Evolutionary conservation across 1,140 invertebrate genomes (phyloP).

Genomic region (Chionoecetes opilio): DNA sequence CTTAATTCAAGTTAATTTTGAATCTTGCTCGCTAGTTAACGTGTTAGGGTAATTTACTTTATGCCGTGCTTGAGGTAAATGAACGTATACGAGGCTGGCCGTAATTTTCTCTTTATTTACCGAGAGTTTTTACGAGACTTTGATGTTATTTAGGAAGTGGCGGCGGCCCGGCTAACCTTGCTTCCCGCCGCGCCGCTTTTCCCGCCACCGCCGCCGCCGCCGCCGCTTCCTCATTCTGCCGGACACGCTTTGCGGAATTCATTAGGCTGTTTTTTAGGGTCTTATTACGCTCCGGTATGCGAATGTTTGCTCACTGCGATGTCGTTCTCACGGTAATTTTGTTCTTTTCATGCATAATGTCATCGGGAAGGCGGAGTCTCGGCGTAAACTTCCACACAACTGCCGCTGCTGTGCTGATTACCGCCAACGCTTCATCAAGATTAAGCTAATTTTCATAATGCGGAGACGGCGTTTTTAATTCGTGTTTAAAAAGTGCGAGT

Average conservation of each 20-base stretch:
- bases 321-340: neutral
- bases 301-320: neutral
- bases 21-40: constrained; percentile 12
- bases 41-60: neutral
- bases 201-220: neutral
- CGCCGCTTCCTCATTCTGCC: neutral
- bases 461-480: neutral
- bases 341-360: neutral
- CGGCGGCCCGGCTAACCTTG: neutral
- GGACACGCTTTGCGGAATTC: neutral
- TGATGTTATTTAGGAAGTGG: neutral
- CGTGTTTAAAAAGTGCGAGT: neutral
- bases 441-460: neutral
- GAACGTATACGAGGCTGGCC: neutral
- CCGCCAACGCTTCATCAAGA: neutral
- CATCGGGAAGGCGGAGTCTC: neutral
- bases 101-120: neutral
- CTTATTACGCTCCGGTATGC: neutral
- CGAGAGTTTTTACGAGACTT: neutral
- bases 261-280: neutral
- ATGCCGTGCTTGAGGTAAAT: neutral
- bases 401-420: neutral
- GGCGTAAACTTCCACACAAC: neutral
- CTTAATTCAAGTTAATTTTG: constrained; percentile 27
- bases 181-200: neutral